Conservation (phyloP, 92 coral and sea anemone species). For the Phenganax marumi region DNA sequence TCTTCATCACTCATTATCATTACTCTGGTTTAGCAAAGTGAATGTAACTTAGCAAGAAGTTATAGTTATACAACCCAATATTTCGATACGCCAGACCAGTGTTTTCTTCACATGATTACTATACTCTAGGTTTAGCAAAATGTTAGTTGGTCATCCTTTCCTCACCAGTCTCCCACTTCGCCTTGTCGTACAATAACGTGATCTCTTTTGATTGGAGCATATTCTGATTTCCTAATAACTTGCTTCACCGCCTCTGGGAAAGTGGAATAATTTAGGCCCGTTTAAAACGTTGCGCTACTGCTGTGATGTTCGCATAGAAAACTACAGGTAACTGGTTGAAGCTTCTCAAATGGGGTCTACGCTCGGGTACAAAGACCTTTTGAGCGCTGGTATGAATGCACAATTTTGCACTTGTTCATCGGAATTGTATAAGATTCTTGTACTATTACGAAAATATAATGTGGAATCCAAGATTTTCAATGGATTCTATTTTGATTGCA, state of each 20-base stretch:
- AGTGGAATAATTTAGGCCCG: not conserved
- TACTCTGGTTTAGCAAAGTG: too few relatives aligned
- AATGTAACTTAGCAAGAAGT: too few relatives aligned
- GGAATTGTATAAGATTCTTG: too few relatives aligned
- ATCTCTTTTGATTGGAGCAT: slow-evolving; percentile 68
- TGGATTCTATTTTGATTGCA: too few relatives aligned
- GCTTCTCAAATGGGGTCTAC: too few relatives aligned
- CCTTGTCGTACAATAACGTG: slow-evolving; percentile 82
- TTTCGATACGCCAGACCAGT: not conserved
- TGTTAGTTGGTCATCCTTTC: not conserved
- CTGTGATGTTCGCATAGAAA: not conserved
- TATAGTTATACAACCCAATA: not conserved
- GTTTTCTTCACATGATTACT: not conserved
- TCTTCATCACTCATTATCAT: too few relatives aligned
- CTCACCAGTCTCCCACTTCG: slow-evolving; percentile 85
- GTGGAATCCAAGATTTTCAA: too few relatives aligned
- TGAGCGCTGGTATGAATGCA: too few relatives aligned
- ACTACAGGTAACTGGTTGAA: not conserved
- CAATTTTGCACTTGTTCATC: too few relatives aligned
- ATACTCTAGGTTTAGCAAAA: not conserved
- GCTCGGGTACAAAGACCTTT: too few relatives aligned
- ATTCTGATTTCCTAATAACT: slow-evolving; percentile 68
- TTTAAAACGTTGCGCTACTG: not conserved
- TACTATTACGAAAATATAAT: too few relatives aligned
- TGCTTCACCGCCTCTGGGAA: slow-evolving; percentile 63